Evolutionary conservation across 1,140 invertebrate species (phyloP).

Genomic region (Colletes gigas): DNA sequence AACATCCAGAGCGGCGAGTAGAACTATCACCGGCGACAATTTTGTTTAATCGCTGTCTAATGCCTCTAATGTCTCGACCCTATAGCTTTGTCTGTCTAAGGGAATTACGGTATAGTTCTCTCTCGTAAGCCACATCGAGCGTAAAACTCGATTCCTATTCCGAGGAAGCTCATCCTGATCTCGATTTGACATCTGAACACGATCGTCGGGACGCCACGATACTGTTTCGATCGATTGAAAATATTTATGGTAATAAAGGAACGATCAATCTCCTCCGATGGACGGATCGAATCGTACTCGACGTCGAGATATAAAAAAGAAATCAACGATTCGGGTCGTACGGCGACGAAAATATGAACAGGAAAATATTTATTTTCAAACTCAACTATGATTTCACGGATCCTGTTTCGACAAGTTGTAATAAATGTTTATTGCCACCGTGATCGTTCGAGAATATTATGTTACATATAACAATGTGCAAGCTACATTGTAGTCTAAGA

Average conservation of each 20-base stretch:
- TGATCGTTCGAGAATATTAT: too few species aligned
- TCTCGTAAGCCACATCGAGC: constrained; percentile 36
- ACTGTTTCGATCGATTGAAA: constrained; percentile 27
- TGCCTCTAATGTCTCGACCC: constrained; percentile 57
- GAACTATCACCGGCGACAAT: constrained; percentile 49
- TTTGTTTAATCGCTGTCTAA: constrained; percentile 64
- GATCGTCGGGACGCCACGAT: constrained; percentile 25
- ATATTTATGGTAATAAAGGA: constrained; percentile 42
- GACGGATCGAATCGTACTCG: constrained; percentile 4
- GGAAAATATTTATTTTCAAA: too few species aligned
- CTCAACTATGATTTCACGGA: too few species aligned
- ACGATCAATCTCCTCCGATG: not conserved
- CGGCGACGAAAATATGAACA: too few species aligned
- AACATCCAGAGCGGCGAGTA: constrained; percentile 26
- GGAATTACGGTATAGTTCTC: constrained; percentile 46
- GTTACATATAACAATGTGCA: too few species aligned
- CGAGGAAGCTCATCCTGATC: constrained; percentile 41
- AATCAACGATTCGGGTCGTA: constrained; percentile 1
- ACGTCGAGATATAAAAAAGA: not conserved
- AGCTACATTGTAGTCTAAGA: too few species aligned
- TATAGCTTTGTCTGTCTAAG: constrained; percentile 54
- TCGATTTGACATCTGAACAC: constrained; percentile 49
- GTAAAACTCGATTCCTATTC: constrained; percentile 60
- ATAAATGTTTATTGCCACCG: too few species aligned
- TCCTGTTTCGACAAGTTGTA: too few species aligned